Evolutionary conservation across 2,797 vertebrate genomes (phyloP).

Genomic region (Pogonophryne albipinna): DNA sequence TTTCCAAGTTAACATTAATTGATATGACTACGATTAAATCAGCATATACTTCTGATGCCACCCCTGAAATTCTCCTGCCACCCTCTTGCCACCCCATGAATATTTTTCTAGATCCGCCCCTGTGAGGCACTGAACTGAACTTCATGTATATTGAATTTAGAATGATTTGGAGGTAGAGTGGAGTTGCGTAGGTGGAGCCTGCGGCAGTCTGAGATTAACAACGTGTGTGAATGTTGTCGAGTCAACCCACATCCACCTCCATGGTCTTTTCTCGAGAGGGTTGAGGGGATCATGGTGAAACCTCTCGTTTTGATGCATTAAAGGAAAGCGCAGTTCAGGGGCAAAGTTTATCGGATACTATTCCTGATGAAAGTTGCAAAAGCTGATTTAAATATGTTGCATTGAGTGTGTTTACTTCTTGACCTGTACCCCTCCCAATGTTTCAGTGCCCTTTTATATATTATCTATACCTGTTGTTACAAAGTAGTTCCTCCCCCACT

Average conservation of each 20-base stretch:
- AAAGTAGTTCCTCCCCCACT: too few relatives aligned
- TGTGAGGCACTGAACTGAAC: neutral
- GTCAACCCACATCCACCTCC: neutral
- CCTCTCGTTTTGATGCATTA: neutral
- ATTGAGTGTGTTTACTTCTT: neutral
- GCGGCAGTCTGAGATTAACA: neutral
- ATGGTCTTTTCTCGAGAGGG: neutral
- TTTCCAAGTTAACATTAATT: too few relatives aligned
- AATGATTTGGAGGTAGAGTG: neutral
- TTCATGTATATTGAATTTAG: conserved; percentile 3
- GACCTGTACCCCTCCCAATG: neutral
- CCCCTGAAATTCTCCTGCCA: too few relatives aligned
- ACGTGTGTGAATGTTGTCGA: neutral
- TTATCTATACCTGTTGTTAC: neutral
- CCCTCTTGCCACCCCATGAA: too few relatives aligned
- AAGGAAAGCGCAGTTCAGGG: neutral
- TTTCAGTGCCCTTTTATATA: neutral
- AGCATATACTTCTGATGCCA: too few relatives aligned
- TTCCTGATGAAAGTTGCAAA: neutral
- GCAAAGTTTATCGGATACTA: neutral
- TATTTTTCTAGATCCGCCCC: too few relatives aligned
- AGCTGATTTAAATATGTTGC: neutral
- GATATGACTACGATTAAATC: too few relatives aligned
- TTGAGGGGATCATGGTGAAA: neutral
- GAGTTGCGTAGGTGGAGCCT: neutral